Base-by-base conservation (phyloP, 2,888 invertebrate genomes). In the Hydroisotoma schaefferi region DNA sequence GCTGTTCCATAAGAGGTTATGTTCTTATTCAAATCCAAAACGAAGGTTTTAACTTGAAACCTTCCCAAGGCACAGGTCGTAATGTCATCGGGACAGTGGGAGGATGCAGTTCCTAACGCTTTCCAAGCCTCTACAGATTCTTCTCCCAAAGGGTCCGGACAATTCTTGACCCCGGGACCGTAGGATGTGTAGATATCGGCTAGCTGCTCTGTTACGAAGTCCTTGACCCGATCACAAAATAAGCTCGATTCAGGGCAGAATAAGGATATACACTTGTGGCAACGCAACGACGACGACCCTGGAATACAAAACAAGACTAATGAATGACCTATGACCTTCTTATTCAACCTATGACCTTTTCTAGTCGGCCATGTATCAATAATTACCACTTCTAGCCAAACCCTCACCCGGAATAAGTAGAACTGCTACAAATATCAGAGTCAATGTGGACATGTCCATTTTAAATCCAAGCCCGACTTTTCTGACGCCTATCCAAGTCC, bases 1-100 rank as follows among this genome's bases (percentile, higher is more conserved):
- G 67, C 56, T 12, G 65, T 67, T 20, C 68, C 71, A 47, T 67
- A 64, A n/a, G 63, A 57, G 1, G 67, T 66, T n/a, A 67, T 55
- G 33, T 61, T 65, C 18, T 61, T 54, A 5, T 66, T 59, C 1
- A 53, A 38, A 5, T 60, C 63, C 22, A 55, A 46, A 20, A 66
- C 56, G 15, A 57, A 47, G 4, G 67, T 65, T 3, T 54, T 59
- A 6, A 71, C 59, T 28, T 59, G 58, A 26, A 69, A 64, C 25
- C 69, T 51, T 6, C 71, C 68, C 18, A 68, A 27, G 2, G 59
- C 55, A 40, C 71, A 71, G 2, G 69, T 68, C 0, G 69, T 68
- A 22, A 56, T 59, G 37, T 62, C 62, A 25, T 55, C 63, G 2
- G 53, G 46, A 33, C 66, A 66, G 54, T 48, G 20, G 25, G 58